These are phyloP conservation scores for Scylla paramamosain DNA, from an alignment of 1,140 invertebrate species.

Conservation along the genomic window DNA sequence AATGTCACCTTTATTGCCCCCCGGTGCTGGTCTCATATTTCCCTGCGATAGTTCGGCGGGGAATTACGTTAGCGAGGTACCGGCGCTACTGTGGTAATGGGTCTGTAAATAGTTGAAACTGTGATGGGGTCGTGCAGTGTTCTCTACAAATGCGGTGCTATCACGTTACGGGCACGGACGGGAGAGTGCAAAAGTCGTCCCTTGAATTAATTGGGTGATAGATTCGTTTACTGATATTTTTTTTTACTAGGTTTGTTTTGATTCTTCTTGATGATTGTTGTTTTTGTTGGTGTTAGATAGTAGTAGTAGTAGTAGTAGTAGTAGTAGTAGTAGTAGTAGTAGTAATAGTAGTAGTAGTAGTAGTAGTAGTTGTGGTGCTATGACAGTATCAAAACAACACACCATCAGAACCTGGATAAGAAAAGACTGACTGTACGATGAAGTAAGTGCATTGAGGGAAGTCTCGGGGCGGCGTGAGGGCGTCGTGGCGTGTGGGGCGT, in stretches of 20 bases:
- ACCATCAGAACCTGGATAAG: too few species aligned
- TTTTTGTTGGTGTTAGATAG: too few species aligned
- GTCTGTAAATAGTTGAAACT: not conserved
- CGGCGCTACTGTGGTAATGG: not conserved
- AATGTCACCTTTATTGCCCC: not conserved
- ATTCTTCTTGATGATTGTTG: too few species aligned
- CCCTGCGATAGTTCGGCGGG: not conserved
- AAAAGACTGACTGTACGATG: not conserved
- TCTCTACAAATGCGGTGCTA: not conserved
- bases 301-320: too few species aligned
- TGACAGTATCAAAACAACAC: not conserved
- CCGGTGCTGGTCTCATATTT: not conserved
- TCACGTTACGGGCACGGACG: not conserved
- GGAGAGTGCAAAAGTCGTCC: not conserved
- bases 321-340: not conserved
- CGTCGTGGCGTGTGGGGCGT: not conserved
- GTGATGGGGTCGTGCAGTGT: not conserved
- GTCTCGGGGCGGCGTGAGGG: not conserved
- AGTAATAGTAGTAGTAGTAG: slow-evolving; percentile 33
- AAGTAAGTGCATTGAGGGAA: not conserved
- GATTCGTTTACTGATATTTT: too few species aligned
- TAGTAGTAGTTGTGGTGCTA: not conserved
- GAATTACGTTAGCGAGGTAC: not conserved
- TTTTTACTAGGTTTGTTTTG: too few species aligned
- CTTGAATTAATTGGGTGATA: not conserved